These are phyloP conservation scores for Haplotaxodon microlepis DNA, from an alignment of 2,113 vertebrate species.

Conservation along the genomic window DNA sequence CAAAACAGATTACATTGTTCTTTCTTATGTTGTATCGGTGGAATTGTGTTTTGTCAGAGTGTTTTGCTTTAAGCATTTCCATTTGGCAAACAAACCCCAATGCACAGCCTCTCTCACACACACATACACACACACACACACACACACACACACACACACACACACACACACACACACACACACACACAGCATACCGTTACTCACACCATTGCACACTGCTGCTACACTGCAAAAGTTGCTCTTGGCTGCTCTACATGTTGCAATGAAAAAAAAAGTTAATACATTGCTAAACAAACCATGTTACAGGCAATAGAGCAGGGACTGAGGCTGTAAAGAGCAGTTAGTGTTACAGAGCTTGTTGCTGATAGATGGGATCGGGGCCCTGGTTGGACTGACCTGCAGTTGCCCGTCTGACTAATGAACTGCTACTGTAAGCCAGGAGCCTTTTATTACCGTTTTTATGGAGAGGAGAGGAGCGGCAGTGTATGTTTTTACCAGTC, in stretches of 20 bases:
- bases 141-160: background rate
- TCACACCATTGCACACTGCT: background rate
- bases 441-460: conserved; percentile 30
- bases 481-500: background rate
- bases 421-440: conserved; percentile 52
- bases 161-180: background rate
- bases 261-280: background rate
- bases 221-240: background rate
- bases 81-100: conserved; percentile 1
- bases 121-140: background rate
- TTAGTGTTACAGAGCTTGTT: background rate
- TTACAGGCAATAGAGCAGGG: conserved; percentile 13
- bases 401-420: conserved; percentile 41
- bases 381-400: conserved; percentile 27
- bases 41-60: conserved; percentile 5
- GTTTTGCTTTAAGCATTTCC: background rate
- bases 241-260: background rate
- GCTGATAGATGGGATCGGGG: conserved; percentile 41
- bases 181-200: background rate
- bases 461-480: background rate
- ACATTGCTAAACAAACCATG: conserved; percentile 31
- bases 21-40: conserved; percentile 2
- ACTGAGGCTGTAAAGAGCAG: background rate
- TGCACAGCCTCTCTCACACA: background rate
- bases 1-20: conserved; percentile 21